Evolutionary conservation across 2,797 vertebrate species (phyloP).

Genomic region (Rhinoraja longicauda): DNA sequence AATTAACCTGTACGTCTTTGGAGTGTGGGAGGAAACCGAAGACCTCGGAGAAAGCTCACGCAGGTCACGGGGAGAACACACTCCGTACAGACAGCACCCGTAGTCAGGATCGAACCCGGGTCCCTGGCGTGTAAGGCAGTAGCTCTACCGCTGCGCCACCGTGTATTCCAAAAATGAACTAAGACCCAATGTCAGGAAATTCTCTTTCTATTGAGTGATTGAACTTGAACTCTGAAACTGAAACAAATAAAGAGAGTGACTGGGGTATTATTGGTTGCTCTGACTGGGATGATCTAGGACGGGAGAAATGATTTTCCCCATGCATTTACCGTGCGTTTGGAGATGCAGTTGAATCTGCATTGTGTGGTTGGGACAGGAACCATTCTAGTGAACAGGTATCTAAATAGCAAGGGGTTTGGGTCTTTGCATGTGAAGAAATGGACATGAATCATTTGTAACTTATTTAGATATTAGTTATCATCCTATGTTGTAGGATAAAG

Average conservation of each 20-base stretch:
- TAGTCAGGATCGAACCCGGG: no score
- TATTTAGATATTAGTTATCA: background rate
- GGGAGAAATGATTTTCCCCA: background rate
- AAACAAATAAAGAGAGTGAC: no score
- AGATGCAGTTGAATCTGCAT: background rate
- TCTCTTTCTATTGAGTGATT: background rate
- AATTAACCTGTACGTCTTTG: no score
- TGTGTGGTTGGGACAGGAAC: background rate
- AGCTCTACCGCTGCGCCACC: no score
- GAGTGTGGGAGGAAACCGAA: no score
- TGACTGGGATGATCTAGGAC: background rate
- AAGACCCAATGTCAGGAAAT: background rate
- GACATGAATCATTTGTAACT: background rate
- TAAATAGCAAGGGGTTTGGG: background rate
- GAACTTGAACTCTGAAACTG: background rate
- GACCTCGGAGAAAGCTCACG: no score
- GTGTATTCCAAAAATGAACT: background rate
- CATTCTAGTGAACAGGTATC: background rate
- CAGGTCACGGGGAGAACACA: no score
- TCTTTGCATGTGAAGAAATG: background rate
- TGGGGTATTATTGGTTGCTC: background rate
- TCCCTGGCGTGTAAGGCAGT: no score
- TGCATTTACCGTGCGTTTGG: background rate
- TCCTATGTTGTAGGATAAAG: background rate
- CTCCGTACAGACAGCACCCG: no score